Evolutionary conservation across 2,113 vertebrate genomes (phyloP), one percentile per base, ranked within the genome.

Genomic region (Hippoglossus stenolepis): DNA sequence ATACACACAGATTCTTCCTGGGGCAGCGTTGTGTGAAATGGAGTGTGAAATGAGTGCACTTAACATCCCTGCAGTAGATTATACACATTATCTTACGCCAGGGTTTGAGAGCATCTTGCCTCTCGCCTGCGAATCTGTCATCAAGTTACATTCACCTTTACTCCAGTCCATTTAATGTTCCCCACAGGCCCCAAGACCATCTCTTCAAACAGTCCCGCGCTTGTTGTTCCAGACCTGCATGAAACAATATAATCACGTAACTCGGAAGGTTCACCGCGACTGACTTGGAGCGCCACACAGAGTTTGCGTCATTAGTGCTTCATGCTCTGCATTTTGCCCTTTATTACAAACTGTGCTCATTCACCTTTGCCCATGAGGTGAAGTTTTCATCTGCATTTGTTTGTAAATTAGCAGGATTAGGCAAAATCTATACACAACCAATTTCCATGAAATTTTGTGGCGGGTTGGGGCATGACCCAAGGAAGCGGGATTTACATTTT

Each of bases 31-130:
- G 82, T 92, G 91, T 91, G 91, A 93, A 95, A 94, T 94, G 90
- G 87, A 93, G 91, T 93, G 92, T 93, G 91, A 94, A 94, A 94
- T 93, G 87, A 94, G 90, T 91, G 91, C 91, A 93, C 90, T 95
- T 94, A 92, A 90, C 86, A 84, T 92, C 90, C 85, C 87, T 82
- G 85, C 89, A 91, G 89, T 88, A 90, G 86, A 93, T 93, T 91
- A 92, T 88, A 83, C 88, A 89, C 88, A 83, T 90, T 83, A 89
- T 89, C 85, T 86, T 83, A 81, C 88, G 75, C 84, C 31, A 51
- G 87, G 85, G 85, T 88, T 91, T 31, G 59, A 86, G 82, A 87
- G 78, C 89, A 85, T 90, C 79, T 85, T 79, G 76, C 71, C 73
- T 73, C 64, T 6, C 47, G 54, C 78, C 75, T 62, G 65, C 26